A percentile compares a stretch with the other conserved stretches of the same genome.
Evolutionary conservation across 1,140 invertebrate genomes (phyloP).

Genomic region (Schlechtendalia chinensis): DNA sequence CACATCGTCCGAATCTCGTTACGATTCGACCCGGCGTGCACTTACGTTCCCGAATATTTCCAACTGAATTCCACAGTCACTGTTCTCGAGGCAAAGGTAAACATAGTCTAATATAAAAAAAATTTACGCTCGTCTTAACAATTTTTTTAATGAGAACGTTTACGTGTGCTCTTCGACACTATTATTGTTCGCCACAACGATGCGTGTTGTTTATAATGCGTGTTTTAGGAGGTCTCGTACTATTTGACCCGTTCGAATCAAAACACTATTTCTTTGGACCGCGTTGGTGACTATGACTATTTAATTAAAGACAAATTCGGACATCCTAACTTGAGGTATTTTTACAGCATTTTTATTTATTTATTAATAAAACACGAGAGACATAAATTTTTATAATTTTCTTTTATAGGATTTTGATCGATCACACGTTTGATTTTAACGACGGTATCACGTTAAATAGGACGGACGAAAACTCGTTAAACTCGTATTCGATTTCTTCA

Average conservation of each 20-base stretch:
- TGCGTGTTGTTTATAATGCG: too few relatives aligned
- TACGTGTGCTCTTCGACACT: too few relatives aligned
- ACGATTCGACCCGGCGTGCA: not conserved
- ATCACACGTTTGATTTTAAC: not conserved
- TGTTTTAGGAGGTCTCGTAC: slow-evolving; percentile 20
- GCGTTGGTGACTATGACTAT: slow-evolving; percentile 1
- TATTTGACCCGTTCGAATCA: not conserved
- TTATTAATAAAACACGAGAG: too few relatives aligned
- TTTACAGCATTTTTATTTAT: too few relatives aligned
- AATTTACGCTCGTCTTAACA: too few relatives aligned
- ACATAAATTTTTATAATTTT: not conserved
- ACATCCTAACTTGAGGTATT: slow-evolving; percentile 29
- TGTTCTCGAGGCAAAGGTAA: slow-evolving; percentile 11
- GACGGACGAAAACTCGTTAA: not conserved
- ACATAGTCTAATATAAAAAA: too few relatives aligned
- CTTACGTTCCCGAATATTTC: not conserved
- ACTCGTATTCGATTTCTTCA: not conserved
- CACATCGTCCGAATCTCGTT: not conserved
- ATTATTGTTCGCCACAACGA: too few relatives aligned
- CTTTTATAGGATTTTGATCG: not conserved
- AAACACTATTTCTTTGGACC: not conserved
- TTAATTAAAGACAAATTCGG: slow-evolving; percentile 28
- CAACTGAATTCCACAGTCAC: not conserved
- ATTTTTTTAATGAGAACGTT: too few relatives aligned
- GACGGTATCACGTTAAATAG: not conserved